Evolutionary conservation across 2,113 vertebrate species (phyloP).

Genomic region (Neoarius graeffei): DNA sequence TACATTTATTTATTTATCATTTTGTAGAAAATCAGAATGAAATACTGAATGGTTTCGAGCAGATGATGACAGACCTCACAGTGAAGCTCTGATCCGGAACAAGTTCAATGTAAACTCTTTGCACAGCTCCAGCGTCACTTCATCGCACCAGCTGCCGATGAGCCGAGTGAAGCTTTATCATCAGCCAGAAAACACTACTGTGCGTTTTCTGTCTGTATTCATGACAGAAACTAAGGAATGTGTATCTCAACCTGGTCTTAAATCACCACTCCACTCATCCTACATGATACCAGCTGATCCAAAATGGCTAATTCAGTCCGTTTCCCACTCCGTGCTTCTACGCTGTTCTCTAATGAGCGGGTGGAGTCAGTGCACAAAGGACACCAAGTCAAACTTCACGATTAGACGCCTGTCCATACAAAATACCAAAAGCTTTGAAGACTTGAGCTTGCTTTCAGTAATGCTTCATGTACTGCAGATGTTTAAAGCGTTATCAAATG

Average conservation of each 20-base stretch:
- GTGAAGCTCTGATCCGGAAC: conserved; percentile 36
- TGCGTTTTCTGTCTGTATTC: too few relatives aligned
- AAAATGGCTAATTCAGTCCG: neutral
- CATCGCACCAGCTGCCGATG: neutral
- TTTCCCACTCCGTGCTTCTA: neutral
- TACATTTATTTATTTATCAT: conserved; percentile 80
- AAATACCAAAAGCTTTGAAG: conserved; percentile 41
- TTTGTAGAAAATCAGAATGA: conserved; percentile 71
- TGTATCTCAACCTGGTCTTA: neutral
- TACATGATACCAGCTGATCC: neutral
- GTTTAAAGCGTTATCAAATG: neutral
- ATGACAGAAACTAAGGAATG: neutral
- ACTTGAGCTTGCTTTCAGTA: conserved; percentile 62
- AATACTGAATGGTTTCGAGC: conserved; percentile 62
- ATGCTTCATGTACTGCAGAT: neutral
- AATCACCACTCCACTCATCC: neutral
- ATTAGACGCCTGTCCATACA: conserved; percentile 5
- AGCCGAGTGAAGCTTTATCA: neutral
- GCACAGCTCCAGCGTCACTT: neutral
- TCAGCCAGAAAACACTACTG: neutral
- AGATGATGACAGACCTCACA: conserved; percentile 44
- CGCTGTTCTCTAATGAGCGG: neutral
- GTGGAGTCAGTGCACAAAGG: conserved; percentile 12
- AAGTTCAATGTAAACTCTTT: conserved; percentile 25
- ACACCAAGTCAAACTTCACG: neutral